Conservation (phyloP, 2,888 invertebrate species). For the Argyresthia goedartella region DNA sequence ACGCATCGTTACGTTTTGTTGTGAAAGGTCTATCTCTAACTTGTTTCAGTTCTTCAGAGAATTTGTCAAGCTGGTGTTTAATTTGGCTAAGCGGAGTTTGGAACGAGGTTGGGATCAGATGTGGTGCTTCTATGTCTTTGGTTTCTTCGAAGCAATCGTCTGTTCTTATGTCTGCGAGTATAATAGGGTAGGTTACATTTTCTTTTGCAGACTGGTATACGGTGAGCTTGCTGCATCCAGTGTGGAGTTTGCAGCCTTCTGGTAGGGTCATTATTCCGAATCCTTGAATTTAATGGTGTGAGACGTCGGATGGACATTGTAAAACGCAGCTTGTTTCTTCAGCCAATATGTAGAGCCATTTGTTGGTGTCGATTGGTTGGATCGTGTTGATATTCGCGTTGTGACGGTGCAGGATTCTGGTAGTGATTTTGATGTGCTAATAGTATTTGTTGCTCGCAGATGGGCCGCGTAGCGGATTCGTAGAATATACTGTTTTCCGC, state of each 20-base stretch:
- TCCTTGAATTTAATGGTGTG: constrained; percentile 2
- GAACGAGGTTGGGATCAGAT: background rate
- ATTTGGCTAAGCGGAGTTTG: background rate
- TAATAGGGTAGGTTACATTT: background rate
- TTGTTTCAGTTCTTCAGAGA: background rate
- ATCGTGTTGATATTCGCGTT: constrained; percentile 5
- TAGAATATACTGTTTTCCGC: background rate
- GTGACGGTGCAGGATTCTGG: background rate
- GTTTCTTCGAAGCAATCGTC: background rate
- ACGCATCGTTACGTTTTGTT: background rate
- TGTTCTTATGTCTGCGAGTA: background rate
- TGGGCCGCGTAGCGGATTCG: constrained; percentile 1
- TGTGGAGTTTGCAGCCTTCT: constrained; percentile 1
- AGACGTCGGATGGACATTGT: background rate
- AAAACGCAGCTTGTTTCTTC: background rate
- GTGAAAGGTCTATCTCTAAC: background rate
- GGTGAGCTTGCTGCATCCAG: background rate
- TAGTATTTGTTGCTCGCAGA: constrained; percentile 3
- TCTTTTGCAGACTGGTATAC: background rate
- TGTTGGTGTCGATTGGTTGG: background rate
- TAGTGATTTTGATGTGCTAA: background rate
- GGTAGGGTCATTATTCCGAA: constrained; percentile 3
- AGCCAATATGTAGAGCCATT: constrained; percentile 4
- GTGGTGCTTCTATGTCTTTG: background rate
- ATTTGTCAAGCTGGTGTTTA: background rate